A percentile compares a stretch with the other conserved stretches of the same genome.
These are phyloP conservation scores for Oligia latruncula DNA, from an alignment of 2,888 invertebrate species.

Conservation along the genomic window DNA sequence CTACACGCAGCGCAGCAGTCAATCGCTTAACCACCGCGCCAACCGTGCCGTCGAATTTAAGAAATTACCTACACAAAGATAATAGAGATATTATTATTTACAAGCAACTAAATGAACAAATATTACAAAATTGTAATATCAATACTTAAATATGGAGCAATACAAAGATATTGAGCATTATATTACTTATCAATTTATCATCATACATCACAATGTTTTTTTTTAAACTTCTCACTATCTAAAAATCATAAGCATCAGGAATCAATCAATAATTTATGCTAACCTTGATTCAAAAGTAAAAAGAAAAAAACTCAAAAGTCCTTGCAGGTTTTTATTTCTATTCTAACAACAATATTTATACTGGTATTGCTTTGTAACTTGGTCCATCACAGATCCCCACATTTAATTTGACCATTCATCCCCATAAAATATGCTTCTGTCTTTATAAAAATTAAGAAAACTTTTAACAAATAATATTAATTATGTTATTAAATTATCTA, in stretches of 20 bases:
- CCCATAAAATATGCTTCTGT: neutral
- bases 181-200: neutral
- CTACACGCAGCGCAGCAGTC: no score
- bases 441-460: neutral
- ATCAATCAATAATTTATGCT: neutral
- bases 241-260: neutral
- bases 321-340: neutral
- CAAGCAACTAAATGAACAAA: neutral
- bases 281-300: neutral
- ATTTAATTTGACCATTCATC: neutral
- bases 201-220: neutral
- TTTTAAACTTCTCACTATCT: neutral
- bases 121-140: neutral
- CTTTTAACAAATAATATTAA: neutral
- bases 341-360: neutral
- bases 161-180: neutral
- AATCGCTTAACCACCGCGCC: no score
- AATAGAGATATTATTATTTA: neutral
- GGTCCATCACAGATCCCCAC: neutral
- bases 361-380: slow-evolving; percentile 15
- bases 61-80: neutral
- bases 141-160: neutral
- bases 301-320: neutral
- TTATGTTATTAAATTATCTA: slow-evolving; percentile 79
- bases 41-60: no score